These are phyloP conservation scores for Axea sp. DNA, from an alignment of 2,888 invertebrate species.

Conservation along the genomic window DNA sequence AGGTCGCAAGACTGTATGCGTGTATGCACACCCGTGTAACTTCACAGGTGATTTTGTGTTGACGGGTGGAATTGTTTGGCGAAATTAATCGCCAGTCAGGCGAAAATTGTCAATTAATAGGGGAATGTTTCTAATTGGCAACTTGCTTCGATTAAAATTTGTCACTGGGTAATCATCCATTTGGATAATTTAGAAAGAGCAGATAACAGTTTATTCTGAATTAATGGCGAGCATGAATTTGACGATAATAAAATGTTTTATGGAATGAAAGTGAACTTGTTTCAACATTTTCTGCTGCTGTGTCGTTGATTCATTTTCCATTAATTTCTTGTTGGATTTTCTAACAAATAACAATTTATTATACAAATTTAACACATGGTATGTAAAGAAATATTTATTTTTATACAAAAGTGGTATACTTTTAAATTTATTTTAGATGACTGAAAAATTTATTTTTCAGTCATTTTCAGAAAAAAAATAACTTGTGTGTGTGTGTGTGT, in stretches of 20 bases:
- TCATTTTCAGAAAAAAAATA: too few relatives aligned
- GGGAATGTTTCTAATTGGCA: background rate
- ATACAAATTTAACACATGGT: too few relatives aligned
- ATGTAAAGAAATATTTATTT: too few relatives aligned
- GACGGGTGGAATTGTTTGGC: conserved; percentile 1
- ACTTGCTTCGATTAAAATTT: background rate
- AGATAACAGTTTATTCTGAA: background rate
- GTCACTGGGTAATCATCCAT: background rate
- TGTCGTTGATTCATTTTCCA: too few relatives aligned
- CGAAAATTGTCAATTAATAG: conserved; percentile 6
- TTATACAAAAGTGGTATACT: too few relatives aligned
- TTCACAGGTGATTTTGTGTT: conserved; percentile 33
- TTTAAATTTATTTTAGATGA: too few relatives aligned
- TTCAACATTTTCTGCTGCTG: background rate
- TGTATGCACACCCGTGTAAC: conserved; percentile 11
- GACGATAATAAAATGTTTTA: background rate
- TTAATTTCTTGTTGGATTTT: too few relatives aligned
- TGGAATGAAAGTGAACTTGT: background rate
- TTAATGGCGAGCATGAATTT: background rate
- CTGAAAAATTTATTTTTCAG: too few relatives aligned
- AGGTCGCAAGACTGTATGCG: background rate
- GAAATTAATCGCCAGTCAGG: conserved; percentile 10
- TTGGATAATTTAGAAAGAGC: background rate
- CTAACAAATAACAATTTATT: too few relatives aligned
- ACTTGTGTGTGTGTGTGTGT: too few relatives aligned